These are phyloP conservation scores for Apotomis turbidana DNA, from an alignment of 2,888 invertebrate genomes.

Conservation along the genomic window DNA sequence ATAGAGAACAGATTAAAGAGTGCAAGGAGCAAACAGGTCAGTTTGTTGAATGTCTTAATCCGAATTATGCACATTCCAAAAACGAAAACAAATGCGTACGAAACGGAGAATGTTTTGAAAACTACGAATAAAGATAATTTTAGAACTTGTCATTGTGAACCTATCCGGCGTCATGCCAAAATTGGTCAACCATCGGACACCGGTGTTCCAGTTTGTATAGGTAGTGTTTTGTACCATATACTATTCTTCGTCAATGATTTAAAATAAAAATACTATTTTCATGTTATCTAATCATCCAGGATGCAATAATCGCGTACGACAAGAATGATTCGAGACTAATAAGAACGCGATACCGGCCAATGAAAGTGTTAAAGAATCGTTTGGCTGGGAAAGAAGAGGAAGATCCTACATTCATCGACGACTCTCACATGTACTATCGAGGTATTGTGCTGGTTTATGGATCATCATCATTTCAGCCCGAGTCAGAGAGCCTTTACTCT, in stretches of 20 bases:
- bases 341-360: constrained; percentile 75
- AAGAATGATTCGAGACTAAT: constrained; percentile 73
- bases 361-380: constrained; percentile 77
- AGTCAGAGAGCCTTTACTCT: too few species aligned
- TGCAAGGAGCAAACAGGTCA: constrained; percentile 63
- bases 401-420: constrained; percentile 74
- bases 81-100: too few species aligned
- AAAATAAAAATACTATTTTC: background rate
- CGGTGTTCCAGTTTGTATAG: too few species aligned
- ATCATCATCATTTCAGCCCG: too few species aligned
- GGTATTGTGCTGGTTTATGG: constrained; percentile 52
- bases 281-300: constrained; percentile 51
- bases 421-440: constrained; percentile 76
- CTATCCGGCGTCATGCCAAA: too few species aligned
- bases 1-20: constrained; percentile 58
- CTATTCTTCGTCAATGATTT: background rate
- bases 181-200: too few species aligned
- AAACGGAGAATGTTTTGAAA: too few species aligned
- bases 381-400: constrained; percentile 71
- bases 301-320: constrained; percentile 71
- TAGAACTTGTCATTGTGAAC: too few species aligned
- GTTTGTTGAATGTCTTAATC: background rate
- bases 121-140: too few species aligned
- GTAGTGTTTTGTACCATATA: too few species aligned
- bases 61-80: too few species aligned